Evolutionary conservation across 2,113 vertebrate genomes (phyloP).

Genomic region (Tichodroma muraria): DNA sequence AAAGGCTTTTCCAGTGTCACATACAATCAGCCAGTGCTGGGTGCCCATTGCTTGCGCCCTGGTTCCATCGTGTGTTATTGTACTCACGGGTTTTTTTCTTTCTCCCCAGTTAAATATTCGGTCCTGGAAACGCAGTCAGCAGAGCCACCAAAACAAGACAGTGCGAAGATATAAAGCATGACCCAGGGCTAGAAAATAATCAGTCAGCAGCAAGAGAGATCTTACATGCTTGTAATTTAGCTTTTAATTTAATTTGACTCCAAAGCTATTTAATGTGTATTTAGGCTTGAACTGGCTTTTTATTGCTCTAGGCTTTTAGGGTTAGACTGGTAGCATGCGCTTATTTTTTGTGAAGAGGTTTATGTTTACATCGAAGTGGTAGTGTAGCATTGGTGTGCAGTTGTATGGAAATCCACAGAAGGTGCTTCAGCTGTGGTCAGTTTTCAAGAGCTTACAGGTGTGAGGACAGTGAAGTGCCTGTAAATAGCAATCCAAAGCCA

Average conservation of each 20-base stretch:
- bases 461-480: constrained; percentile 52
- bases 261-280: constrained; percentile 34
- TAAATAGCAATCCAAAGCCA: constrained; percentile 41
- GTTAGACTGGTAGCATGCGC: background rate
- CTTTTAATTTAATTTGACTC: constrained; percentile 50
- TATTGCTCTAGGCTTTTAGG: constrained; percentile 6
- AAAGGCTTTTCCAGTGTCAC: background rate
- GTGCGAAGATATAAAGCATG: constrained; percentile 38
- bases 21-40: background rate
- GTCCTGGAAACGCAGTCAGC: constrained; percentile 74
- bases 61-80: background rate
- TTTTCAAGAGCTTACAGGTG: background rate
- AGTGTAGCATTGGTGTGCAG: background rate
- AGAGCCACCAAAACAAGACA: constrained; percentile 70
- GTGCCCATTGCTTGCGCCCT: accelerated
- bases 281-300: constrained; percentile 52
- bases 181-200: background rate
- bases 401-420: background rate
- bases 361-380: constrained; percentile 36
- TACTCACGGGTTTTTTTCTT: background rate
- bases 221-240: constrained; percentile 43
- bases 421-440: background rate
- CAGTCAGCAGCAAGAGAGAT: background rate
- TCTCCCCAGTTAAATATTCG: constrained; percentile 76
- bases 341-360: constrained; percentile 22